These are phyloP conservation scores for Drosophila mimetica DNA, from an alignment of 2,888 invertebrate species.

Conservation along the genomic window DNA sequence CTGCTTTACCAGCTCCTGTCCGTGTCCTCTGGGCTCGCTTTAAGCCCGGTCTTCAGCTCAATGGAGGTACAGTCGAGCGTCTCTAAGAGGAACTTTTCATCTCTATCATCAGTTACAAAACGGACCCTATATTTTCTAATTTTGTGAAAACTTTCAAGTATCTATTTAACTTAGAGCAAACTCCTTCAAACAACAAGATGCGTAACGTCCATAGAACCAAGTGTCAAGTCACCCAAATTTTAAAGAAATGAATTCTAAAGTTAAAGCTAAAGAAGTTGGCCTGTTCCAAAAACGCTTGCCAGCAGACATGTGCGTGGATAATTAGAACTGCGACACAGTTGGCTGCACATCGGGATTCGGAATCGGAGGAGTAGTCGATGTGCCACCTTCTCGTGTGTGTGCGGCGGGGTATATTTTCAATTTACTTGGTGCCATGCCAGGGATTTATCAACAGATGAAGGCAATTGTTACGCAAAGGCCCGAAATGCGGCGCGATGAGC, in stretches of 20 bases:
- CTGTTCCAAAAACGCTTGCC: conserved; percentile 35
- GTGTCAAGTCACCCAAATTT: too few species aligned
- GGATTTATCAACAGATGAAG: conserved; percentile 79
- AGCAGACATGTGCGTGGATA: conserved; percentile 76
- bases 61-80: conserved; percentile 31
- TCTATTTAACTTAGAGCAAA: background rate
- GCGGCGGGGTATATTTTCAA: conserved; percentile 67
- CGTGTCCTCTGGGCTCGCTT: conserved; percentile 42
- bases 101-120: background rate
- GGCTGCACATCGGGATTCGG: conserved; percentile 66
- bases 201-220: background rate
- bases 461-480: conserved; percentile 76
- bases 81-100: background rate
- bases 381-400: conserved; percentile 30
- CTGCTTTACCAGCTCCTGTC: conserved; percentile 60
- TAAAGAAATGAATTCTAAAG: too few species aligned
- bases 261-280: conserved; percentile 7
- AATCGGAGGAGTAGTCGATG: conserved; percentile 19
- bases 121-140: background rate
- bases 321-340: conserved; percentile 76
- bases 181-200: too few species aligned
- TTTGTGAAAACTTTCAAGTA: background rate
- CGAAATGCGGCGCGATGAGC: conserved; percentile 61
- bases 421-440: conserved; percentile 77
- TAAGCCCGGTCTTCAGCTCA: conserved; percentile 48